Conservation (phyloP, 2,888 invertebrate genomes). For the Sepioteuthis lessoniana region DNA sequence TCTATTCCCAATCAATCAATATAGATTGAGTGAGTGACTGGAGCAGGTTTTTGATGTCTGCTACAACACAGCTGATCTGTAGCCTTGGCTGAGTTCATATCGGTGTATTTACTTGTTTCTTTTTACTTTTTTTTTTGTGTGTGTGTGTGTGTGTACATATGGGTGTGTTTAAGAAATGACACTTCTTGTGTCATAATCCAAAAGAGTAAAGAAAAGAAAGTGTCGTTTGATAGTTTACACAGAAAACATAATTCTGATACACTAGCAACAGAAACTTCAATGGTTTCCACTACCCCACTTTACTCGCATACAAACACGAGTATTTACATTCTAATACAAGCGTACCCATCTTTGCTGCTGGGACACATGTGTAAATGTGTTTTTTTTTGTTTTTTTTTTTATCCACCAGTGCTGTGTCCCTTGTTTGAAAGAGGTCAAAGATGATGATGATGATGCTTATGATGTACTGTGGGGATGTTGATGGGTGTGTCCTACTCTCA, state of each 20-base stretch:
- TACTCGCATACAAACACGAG: background rate
- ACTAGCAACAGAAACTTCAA: background rate
- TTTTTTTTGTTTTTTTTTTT: background rate
- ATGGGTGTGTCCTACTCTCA: background rate
- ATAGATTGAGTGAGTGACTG: background rate
- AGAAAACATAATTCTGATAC: background rate
- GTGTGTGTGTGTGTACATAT: too few species aligned
- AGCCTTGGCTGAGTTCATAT: background rate
- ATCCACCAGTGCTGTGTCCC: background rate
- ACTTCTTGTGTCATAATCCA: too few species aligned
- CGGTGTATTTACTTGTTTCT: too few species aligned
- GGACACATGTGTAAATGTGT: background rate
- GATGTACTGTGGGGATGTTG: background rate
- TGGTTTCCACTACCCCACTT: background rate
- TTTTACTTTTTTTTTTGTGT: too few species aligned
- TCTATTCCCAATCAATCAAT: constrained; percentile 33
- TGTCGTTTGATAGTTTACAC: too few species aligned
- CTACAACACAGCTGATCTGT: background rate
- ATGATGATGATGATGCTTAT: background rate
- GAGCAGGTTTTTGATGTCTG: background rate
- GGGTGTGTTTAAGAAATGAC: too few species aligned
- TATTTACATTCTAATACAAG: background rate
- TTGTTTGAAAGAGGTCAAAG: background rate
- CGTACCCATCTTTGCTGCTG: background rate
- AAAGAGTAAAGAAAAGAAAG: too few species aligned